Evolutionary conservation across 2,888 invertebrate species (phyloP).

Genomic region (Cetonia aurata): DNA sequence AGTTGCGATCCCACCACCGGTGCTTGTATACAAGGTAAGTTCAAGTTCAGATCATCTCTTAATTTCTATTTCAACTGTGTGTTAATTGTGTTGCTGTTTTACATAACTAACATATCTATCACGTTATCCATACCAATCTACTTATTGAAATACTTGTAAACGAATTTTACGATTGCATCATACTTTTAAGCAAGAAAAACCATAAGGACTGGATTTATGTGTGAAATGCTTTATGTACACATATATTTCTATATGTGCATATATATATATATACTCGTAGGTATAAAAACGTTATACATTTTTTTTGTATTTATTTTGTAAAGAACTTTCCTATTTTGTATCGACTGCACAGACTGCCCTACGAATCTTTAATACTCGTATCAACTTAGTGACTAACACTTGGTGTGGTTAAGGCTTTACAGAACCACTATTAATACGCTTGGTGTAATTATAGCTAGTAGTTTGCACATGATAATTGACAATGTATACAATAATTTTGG

Average conservation of each 20-base stretch:
- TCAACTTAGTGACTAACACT: conserved; percentile 20
- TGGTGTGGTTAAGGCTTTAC: not conserved
- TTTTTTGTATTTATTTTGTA: conserved; percentile 22
- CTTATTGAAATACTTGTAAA: not conserved
- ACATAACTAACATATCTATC: conserved; percentile 46
- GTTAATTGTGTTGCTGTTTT: conserved; percentile 64
- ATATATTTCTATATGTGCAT: conserved; percentile 5
- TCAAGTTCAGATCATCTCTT: conserved; percentile 24
- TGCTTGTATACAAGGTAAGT: conserved; percentile 87
- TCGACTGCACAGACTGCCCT: conserved; percentile 44
- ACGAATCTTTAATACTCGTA: conserved; percentile 8
- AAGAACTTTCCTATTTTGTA: conserved; percentile 27
- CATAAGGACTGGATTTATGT: conserved; percentile 47
- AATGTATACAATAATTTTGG: conserved; percentile 22
- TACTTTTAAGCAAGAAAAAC: conserved; percentile 31
- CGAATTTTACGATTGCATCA: conserved; percentile 5
- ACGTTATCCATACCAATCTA: conserved; percentile 14
- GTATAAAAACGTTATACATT: conserved; percentile 41
- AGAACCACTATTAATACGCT: conserved; percentile 4
- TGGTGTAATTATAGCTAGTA: conserved; percentile 14
- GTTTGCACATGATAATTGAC: conserved; percentile 9
- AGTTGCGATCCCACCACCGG: conserved; percentile 84
- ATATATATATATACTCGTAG: conserved; percentile 40
- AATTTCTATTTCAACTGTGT: conserved; percentile 8
- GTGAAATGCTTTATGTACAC: conserved; percentile 4